Percentiles rank a stretch among this genome's conserved stretches.
Conservation (phyloP, 2,888 invertebrate species). For the Orthonevra nobilis region DNA sequence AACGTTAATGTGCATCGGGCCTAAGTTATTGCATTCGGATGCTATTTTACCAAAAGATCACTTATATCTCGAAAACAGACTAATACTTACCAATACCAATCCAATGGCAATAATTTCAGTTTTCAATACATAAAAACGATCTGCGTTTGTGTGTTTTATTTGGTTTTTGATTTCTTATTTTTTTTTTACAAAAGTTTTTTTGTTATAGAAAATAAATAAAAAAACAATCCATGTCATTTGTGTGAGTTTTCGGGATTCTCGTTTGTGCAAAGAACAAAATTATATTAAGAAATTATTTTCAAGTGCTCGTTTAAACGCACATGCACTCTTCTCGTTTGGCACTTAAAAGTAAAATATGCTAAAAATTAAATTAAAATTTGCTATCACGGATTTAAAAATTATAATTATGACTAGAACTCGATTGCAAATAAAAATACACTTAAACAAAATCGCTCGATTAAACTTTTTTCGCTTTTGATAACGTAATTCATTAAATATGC, state of each 20-base stretch:
- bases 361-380: conserved; percentile 54
- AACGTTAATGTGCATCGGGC: too few relatives aligned
- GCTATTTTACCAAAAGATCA: too few relatives aligned
- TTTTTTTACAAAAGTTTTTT: conserved; percentile 16
- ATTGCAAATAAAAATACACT: conserved; percentile 35
- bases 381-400: conserved; percentile 68
- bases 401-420: conserved; percentile 65
- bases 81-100: too few relatives aligned
- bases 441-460: conserved; percentile 44
- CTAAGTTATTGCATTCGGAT: too few relatives aligned
- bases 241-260: conserved; percentile 37
- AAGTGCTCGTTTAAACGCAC: conserved; percentile 38
- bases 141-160: conserved; percentile 42
- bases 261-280: conserved; percentile 52
- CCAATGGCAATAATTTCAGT: too few relatives aligned
- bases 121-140: too few relatives aligned
- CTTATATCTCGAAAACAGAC: too few relatives aligned
- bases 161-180: conserved; percentile 11
- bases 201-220: too few relatives aligned
- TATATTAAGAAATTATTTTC: conserved; percentile 32
- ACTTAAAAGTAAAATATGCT: conserved; percentile 67
- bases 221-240: too few relatives aligned
- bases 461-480: conserved; percentile 43
- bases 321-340: conserved; percentile 63
- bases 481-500: too few relatives aligned